phyloP scores from a whole-genome alignment of 2,797 vertebrate genomes.

The Astyanax mexicanus region DNA sequence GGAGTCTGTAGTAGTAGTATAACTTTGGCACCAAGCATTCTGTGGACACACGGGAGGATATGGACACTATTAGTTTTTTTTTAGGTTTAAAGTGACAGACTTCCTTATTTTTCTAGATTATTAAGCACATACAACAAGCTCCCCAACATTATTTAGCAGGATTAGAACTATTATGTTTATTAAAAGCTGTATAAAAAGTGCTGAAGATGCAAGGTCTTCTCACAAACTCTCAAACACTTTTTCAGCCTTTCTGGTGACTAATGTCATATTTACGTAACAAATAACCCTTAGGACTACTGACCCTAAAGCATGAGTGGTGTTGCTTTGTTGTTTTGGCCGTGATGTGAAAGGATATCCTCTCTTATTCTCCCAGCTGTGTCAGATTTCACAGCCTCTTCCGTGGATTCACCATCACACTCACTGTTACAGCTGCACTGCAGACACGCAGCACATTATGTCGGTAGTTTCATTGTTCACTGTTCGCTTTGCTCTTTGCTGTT shows the following conservation, averaged over 20 bases:
- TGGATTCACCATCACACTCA: conserved; percentile 43
- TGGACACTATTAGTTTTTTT: not conserved
- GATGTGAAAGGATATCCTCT: conserved; percentile 61
- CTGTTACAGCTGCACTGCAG: conserved; percentile 11
- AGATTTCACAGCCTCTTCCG: conserved; percentile 45
- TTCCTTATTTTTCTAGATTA: not conserved
- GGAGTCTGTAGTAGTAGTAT: not conserved
- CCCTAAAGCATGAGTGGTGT: not conserved
- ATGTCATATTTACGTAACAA: not conserved
- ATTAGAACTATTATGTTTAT: not conserved
- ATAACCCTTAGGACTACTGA: not conserved
- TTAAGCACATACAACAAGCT: not conserved
- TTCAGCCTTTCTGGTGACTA: not conserved
- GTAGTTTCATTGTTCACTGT: conserved; percentile 45
- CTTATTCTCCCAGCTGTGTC: conserved; percentile 27
- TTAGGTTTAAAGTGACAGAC: not conserved
- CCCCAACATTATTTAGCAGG: not conserved
- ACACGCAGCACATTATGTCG: conserved; percentile 43
- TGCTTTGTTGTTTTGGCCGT: conserved; percentile 43
- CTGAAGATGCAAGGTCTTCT: not conserved
- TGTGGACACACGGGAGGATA: not conserved
- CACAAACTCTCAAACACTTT: not conserved
- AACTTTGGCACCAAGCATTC: conserved; percentile 21
- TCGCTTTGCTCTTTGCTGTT: conserved; percentile 27
- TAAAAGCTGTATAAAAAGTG: not conserved